Evolutionary conservation across 2,797 vertebrate genomes (phyloP).

Genomic region (Cirrhinus mrigala): DNA sequence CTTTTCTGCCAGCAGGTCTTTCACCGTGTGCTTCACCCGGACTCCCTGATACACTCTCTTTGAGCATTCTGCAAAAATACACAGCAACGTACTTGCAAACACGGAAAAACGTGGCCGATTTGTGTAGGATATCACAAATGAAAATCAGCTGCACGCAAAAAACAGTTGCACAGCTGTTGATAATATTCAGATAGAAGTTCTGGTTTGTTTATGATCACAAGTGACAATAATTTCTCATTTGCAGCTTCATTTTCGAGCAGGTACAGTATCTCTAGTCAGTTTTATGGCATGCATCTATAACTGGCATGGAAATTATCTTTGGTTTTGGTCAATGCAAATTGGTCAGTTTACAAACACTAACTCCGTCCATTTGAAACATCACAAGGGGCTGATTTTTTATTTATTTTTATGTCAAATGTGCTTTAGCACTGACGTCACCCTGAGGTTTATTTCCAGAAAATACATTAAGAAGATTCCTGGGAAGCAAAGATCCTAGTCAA

Average conservation of each 20-base stretch:
- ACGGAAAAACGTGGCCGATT: not conserved
- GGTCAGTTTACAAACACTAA: constrained; percentile 63
- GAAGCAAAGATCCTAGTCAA: constrained; percentile 68
- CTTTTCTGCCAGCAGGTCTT: constrained; percentile 94
- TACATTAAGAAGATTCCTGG: constrained; percentile 65
- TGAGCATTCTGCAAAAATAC: constrained; percentile 81
- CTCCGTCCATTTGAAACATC: constrained; percentile 47
- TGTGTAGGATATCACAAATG: not conserved
- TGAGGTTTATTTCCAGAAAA: constrained; percentile 56
- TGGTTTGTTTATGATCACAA: not conserved
- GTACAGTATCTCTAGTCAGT: constrained; percentile 43
- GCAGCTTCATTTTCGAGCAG: constrained; percentile 64
- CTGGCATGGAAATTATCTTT: constrained; percentile 74
- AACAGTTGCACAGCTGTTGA: not conserved
- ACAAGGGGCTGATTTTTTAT: not conserved
- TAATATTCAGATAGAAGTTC: not conserved
- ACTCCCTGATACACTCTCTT: constrained; percentile 95
- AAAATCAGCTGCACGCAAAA: not conserved
- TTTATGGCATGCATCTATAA: constrained; percentile 71
- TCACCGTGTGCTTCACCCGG: constrained; percentile 95
- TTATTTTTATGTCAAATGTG: not conserved
- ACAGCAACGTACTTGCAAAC: constrained; percentile 46
- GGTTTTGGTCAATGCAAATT: constrained; percentile 73
- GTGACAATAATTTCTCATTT: constrained; percentile 56
- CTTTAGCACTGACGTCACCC: not conserved